Conservation (phyloP, 2,888 invertebrate genomes). For the Hydrotaea cyrtoneurina region DNA sequence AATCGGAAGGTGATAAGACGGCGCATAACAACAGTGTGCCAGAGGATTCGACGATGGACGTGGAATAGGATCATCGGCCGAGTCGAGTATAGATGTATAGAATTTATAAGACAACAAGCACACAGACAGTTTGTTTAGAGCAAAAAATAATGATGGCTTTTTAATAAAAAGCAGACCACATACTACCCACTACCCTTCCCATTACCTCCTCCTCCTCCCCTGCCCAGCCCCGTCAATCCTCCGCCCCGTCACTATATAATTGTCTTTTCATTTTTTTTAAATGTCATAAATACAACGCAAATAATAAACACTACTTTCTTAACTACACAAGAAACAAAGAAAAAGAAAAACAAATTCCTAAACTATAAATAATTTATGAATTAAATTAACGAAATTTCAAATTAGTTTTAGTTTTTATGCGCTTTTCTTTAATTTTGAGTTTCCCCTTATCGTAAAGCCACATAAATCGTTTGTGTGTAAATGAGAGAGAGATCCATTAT, state of each 20-base stretch:
- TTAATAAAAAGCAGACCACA: constrained; percentile 54
- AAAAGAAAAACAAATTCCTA: constrained; percentile 1
- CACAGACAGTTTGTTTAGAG: constrained; percentile 53
- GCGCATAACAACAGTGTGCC: constrained; percentile 71
- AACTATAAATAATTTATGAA: constrained; percentile 44
- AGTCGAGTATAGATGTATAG: constrained; percentile 49
- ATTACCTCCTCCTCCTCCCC: neutral
- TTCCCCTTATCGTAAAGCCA: neutral
- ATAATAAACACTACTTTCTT: constrained; percentile 45
- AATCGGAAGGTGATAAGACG: constrained; percentile 58
- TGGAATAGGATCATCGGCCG: constrained; percentile 73
- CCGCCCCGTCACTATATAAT: neutral
- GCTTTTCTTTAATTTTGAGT: neutral
- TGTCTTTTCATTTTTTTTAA: constrained; percentile 34
- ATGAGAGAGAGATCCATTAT: constrained; percentile 4
- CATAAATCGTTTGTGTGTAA: neutral
- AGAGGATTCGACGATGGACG: constrained; percentile 78
- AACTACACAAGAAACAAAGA: constrained; percentile 33
- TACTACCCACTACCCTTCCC: neutral
- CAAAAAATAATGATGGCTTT: constrained; percentile 46
- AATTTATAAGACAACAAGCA: constrained; percentile 56
- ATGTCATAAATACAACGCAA: constrained; percentile 46
- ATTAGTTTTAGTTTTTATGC: constrained; percentile 40
- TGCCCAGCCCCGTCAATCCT: neutral
- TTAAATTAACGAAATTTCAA: constrained; percentile 42